Evolutionary conservation across 1,140 invertebrate species (phyloP), one percentile per base, ranked within the genome.

Genomic region (Drosophila micromelanica): DNA sequence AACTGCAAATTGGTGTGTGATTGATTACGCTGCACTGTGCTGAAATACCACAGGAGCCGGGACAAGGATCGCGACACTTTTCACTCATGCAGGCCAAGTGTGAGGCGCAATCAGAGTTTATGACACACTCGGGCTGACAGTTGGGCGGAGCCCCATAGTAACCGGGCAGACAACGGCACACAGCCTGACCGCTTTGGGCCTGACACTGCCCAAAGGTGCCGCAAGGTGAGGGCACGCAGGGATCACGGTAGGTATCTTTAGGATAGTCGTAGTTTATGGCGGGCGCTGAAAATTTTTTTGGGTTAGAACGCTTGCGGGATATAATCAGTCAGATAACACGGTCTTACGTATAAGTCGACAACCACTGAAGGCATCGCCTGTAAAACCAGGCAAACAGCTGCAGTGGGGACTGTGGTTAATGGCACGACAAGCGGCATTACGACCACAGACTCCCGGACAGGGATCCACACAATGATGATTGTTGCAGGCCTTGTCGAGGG

Each of bases 381-480:
- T 96, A 92, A 95, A 96, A 12, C 95, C 95, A 42, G 95, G 92
- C 51, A 94, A 92, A 81, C 97, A 97, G 77, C 95, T 96, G 80
- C 96, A 97, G 55, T 96, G 96, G 2, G 96, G 96, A 73, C 95
- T 96, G 80, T 97, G 96, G 86, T 96, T 96, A 11, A 96, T 95
- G 1, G 96, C 96, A 93, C 96, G 95, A 90, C 97, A 98, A 17
- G 95, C 93, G 13, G 97, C 96, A 65, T 95, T 95, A 54, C 94
- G 93, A 13, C 96, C 97, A 91, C 97, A 98, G 2, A 96, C 94
- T 15, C 96, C 96, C 0, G 95, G 92, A 90, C 97, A 98, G 2
- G 97, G 97, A 93, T 98, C 96, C 0, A 95, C 94, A 91, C 97
- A 98, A 78, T 96, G 96, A 71, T 97, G 95, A 85, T 96, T 96